These are phyloP conservation scores for Xiphophorus birchmanni DNA, from an alignment of 2,797 vertebrate species.

Conservation along the genomic window DNA sequence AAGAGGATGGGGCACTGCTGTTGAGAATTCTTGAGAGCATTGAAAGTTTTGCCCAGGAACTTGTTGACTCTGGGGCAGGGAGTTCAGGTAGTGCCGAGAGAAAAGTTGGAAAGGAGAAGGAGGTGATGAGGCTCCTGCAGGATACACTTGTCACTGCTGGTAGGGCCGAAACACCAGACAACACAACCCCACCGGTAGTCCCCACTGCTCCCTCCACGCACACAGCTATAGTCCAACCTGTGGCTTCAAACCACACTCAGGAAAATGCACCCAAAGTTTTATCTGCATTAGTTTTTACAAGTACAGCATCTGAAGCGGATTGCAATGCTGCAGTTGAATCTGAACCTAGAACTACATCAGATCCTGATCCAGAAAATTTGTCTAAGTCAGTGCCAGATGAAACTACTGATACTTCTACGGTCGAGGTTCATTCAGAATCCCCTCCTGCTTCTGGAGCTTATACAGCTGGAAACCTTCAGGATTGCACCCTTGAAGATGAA, in stretches of 20 bases:
- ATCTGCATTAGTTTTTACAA: not conserved
- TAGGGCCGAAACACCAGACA: slow-evolving; percentile 68
- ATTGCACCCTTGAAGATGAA: slow-evolving; percentile 22
- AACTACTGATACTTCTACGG: slow-evolving; percentile 26
- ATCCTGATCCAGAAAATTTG: slow-evolving; percentile 23
- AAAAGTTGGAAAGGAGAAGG: slow-evolving; percentile 88
- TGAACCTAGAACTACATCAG: slow-evolving; percentile 22
- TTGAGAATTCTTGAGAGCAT: slow-evolving; percentile 95
- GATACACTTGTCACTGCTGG: slow-evolving; percentile 87
- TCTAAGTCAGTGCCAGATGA: slow-evolving; percentile 28
- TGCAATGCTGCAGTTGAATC: slow-evolving; percentile 23
- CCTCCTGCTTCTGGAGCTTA: slow-evolving; percentile 7
- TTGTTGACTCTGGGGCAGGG: slow-evolving; percentile 92
- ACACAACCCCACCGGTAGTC: slow-evolving; percentile 10
- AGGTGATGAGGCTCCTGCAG: slow-evolving; percentile 97
- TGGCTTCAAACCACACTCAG: slow-evolving; percentile 49
- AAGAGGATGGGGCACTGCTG: slow-evolving; percentile 92
- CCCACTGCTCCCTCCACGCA: slow-evolving; percentile 14
- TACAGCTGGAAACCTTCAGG: slow-evolving; percentile 28
- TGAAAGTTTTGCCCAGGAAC: slow-evolving; percentile 97
- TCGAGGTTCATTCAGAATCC: slow-evolving; percentile 20
- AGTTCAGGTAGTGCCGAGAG: slow-evolving; percentile 82
- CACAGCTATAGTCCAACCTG: slow-evolving; percentile 29
- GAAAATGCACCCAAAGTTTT: slow-evolving; percentile 26
- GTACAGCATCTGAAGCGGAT: slow-evolving; percentile 21